Percentiles rank a stretch among this genome's conserved stretches.
Conservation (phyloP, 2,888 invertebrate species). For the Brenthis ino region DNA sequence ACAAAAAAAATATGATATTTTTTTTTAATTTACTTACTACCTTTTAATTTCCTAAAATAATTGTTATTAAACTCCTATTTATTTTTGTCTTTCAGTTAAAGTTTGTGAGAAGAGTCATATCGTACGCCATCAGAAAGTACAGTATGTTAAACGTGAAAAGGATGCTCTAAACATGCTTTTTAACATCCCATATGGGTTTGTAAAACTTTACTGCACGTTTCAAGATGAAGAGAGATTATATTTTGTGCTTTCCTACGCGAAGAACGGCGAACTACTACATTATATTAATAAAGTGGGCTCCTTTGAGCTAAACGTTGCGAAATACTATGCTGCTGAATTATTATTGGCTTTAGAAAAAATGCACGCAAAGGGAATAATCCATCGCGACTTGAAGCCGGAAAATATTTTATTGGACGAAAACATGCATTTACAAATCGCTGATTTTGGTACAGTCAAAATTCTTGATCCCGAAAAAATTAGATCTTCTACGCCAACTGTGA, state of each 20-base stretch:
- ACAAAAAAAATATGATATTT: background rate
- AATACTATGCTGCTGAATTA: conserved; percentile 97
- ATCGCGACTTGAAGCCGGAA: conserved; percentile 98
- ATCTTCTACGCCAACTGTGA: conserved; percentile 43
- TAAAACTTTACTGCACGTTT: conserved; percentile 97
- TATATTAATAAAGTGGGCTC: conserved; percentile 95
- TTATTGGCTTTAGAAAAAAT: conserved; percentile 95
- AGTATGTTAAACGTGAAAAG: conserved; percentile 96
- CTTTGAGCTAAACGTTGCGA: conserved; percentile 93
- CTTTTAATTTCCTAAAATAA: background rate
- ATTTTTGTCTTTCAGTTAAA: conserved; percentile 88
- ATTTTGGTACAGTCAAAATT: conserved; percentile 98
- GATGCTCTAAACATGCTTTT: conserved; percentile 94
- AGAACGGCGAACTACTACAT: conserved; percentile 96
- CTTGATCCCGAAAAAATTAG: conserved; percentile 73
- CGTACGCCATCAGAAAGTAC: conserved; percentile 94
- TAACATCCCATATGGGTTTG: conserved; percentile 92
- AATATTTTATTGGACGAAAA: conserved; percentile 97
- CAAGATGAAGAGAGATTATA: conserved; percentile 96
- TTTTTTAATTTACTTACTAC: no score
- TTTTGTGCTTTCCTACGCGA: conserved; percentile 97
- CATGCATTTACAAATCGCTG: conserved; percentile 98
- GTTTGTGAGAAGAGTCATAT: conserved; percentile 98
- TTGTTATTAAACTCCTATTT: background rate
- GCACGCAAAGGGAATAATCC: conserved; percentile 93